These are phyloP conservation scores for Cinara cedri DNA, from an alignment of 2,888 invertebrate species.

Conservation along the genomic window DNA sequence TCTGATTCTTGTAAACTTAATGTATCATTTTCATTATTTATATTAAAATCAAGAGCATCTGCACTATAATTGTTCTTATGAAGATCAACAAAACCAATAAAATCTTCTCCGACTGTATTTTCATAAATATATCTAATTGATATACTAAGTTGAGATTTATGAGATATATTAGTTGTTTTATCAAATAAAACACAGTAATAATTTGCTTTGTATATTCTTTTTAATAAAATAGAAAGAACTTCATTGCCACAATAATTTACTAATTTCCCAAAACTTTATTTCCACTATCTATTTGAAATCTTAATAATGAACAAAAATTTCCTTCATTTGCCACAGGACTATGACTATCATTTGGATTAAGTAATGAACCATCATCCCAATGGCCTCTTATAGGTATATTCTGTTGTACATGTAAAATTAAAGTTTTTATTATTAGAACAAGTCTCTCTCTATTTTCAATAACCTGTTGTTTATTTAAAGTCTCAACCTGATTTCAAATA, in stretches of 20 bases:
- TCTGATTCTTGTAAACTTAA: too few relatives aligned
- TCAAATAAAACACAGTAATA: conserved; percentile 61
- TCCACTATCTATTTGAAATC: conserved; percentile 16
- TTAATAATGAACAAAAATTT: conserved; percentile 60
- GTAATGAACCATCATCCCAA: conserved; percentile 58
- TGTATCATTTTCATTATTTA: too few relatives aligned
- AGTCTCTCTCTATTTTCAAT: conserved; percentile 28
- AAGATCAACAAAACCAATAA: too few relatives aligned
- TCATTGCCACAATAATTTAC: conserved; percentile 60
- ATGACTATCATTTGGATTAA: neutral
- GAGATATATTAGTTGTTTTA: conserved; percentile 61
- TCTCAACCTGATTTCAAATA: conserved; percentile 4
- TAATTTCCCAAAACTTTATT: conserved; percentile 55
- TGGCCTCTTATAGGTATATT: conserved; percentile 58
- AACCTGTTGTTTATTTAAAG: neutral
- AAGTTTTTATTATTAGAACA: neutral
- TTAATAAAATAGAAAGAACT: conserved; percentile 13
- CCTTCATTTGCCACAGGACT: conserved; percentile 56
- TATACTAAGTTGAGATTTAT: conserved; percentile 52
- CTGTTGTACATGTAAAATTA: neutral
- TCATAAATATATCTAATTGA: conserved; percentile 36
- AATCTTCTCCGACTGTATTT: conserved; percentile 18
- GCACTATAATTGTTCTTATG: too few relatives aligned
- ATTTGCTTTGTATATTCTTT: conserved; percentile 49
- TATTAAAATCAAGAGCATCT: too few relatives aligned